Percentiles rank a stretch among this genome's conserved stretches.
phyloP scores from a whole-genome alignment of 2,888 invertebrate genomes.

The Cecidostiba fungosa region DNA sequence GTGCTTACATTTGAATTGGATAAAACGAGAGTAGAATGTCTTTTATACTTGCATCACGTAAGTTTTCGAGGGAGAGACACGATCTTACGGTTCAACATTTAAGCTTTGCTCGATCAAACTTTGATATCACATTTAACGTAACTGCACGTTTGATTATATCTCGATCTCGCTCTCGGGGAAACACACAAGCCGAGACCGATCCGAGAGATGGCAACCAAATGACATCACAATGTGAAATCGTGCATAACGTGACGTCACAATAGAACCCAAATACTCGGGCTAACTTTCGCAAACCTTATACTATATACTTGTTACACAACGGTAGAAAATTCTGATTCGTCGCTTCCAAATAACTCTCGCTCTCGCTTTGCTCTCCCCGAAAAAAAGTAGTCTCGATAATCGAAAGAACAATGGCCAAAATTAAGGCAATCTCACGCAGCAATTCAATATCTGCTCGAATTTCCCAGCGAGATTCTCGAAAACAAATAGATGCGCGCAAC shows the following conservation, averaged over 20 bases:
- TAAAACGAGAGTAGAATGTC: not conserved
- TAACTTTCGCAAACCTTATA: conserved; percentile 35
- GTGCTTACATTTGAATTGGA: not conserved
- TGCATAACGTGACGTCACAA: conserved; percentile 55
- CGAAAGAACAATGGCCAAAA: not conserved
- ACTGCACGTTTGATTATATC: conserved; percentile 42
- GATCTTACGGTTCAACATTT: not conserved
- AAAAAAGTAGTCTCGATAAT: too few relatives aligned
- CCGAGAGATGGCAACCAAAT: conserved; percentile 25
- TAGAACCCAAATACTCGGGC: conserved; percentile 40
- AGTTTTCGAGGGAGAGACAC: too few relatives aligned
- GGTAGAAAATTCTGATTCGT: not conserved
- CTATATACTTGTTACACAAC: not conserved
- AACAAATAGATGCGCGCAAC: not conserved
- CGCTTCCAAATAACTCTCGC: conserved; percentile 12
- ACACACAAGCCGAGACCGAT: conserved; percentile 1
- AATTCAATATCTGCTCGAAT: not conserved
- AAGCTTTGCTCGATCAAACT: not conserved
- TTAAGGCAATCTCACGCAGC: not conserved
- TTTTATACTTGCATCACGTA: not conserved
- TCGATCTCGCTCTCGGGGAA: conserved; percentile 1
- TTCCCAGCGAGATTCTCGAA: not conserved
- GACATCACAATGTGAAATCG: conserved; percentile 54
- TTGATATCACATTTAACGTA: conserved; percentile 11
- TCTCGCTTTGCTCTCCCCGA: too few relatives aligned